Base-by-base conservation (phyloP, 2,888 invertebrate species). In the Charanyca ferruginea region DNA sequence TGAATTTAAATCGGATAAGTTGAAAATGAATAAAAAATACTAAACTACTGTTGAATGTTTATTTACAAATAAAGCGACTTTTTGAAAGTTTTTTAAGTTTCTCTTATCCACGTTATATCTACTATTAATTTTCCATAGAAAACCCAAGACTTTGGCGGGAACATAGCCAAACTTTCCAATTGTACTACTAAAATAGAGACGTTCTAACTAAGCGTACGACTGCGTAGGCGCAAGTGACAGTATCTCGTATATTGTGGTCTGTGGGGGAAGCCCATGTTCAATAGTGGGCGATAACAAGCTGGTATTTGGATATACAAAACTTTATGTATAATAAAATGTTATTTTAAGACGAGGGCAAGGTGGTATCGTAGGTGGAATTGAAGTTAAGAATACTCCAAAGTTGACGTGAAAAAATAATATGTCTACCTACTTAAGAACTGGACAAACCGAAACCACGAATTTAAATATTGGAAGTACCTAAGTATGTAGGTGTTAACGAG, bases 301-400 rank as follows among this genome's bases (percentile, higher is more conserved):
- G 7, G 28, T 41, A 42, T 44, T 67, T 32, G 38, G 13, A 16
- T 53, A 61, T 54, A 20, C 41, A 3, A 25, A 58, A 38, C 41
- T 62, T 42, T 18, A 70, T 35, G 18, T 42, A 6, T n/a, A n/a
- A n/a, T n/a, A n/a, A 6, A 68, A 32, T 11, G n/a, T 32, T 61
- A 35, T 16, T 51, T 28, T n/a, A 42, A 58, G 53, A 25, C 32
- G 53, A 67, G 53, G 49, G 63, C 75, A 69, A 74, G 73, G 69
- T 20, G 49, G 0, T 20, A 16, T 3, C 42, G 73, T 63, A 57
- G 76, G 76, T 28, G 38, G 47, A 32, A 0, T 41, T 54, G 0
- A 41, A 22, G 44, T 9, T 16, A 28, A 18, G 4, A 28, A 32
- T 38, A 9, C 13, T 18, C 48, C 8, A 11, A 51, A 61, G 42